Evolutionary conservation across 2,888 invertebrate species (phyloP).

Genomic region (Tachina fera): DNA sequence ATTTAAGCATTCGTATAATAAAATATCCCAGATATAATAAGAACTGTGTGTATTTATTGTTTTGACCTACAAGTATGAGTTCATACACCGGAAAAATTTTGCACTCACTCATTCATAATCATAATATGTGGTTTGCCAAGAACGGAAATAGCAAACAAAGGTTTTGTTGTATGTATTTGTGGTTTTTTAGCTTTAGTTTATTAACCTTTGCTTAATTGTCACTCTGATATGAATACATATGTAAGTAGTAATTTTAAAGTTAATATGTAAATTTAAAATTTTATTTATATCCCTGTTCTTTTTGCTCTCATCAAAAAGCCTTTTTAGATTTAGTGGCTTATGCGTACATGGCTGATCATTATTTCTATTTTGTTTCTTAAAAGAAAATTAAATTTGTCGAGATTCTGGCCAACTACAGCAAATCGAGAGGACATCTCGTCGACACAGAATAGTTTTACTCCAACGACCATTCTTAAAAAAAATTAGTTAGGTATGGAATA

Average conservation of each 20-base stretch:
- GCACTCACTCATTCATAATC: not conserved
- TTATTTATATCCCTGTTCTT: too few relatives aligned
- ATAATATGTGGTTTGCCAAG: constrained; percentile 16
- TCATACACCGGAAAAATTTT: constrained; percentile 8
- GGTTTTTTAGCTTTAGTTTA: constrained; percentile 48
- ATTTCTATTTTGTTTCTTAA: too few relatives aligned
- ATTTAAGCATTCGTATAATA: not conserved
- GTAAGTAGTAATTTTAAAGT: constrained; percentile 14
- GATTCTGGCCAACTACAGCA: too few relatives aligned
- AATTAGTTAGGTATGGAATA: too few relatives aligned
- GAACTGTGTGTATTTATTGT: constrained; percentile 25
- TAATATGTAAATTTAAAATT: constrained; percentile 16
- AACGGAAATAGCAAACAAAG: not conserved
- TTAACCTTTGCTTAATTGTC: constrained; percentile 22
- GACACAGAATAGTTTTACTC: too few relatives aligned
- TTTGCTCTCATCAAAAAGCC: too few relatives aligned
- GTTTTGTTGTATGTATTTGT: constrained; percentile 18
- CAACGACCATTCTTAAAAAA: too few relatives aligned
- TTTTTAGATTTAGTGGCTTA: too few relatives aligned
- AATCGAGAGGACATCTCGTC: too few relatives aligned
- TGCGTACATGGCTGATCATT: too few relatives aligned
- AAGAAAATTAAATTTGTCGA: too few relatives aligned
- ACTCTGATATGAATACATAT: not conserved
- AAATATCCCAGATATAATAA: constrained; percentile 24
- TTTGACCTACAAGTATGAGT: constrained; percentile 50